phyloP scores from a whole-genome alignment of 2,797 vertebrate genomes.

The Mus caroli region DNA sequence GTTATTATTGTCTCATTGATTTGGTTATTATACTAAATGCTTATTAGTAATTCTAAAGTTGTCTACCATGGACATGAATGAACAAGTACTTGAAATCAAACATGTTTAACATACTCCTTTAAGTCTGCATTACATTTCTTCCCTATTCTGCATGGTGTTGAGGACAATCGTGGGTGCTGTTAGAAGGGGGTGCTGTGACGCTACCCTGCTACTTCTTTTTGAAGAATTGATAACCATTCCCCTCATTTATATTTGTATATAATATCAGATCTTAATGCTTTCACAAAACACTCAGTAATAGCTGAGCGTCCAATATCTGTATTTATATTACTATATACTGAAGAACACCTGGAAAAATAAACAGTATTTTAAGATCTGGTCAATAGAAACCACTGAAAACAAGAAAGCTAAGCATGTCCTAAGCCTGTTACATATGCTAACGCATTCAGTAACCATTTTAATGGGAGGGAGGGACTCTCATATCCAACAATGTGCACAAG shows the following conservation, averaged over 20 bases:
- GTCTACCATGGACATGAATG: not conserved
- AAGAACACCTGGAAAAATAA: not conserved
- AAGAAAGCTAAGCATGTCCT: not conserved
- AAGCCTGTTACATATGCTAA: not conserved
- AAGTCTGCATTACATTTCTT: not conserved
- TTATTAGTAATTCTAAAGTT: constrained; percentile 35
- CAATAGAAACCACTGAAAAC: constrained; percentile 42
- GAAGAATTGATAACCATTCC: not conserved
- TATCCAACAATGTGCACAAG: not conserved
- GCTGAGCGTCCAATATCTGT: constrained; percentile 2
- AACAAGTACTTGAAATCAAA: constrained; percentile 4
- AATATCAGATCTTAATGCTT: not conserved
- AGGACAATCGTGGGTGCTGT: not conserved
- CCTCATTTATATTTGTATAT: not conserved
- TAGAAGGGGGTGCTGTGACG: not conserved
- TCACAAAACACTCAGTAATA: not conserved
- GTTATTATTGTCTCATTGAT: not conserved
- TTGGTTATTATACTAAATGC: not conserved
- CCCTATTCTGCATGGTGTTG: not conserved
- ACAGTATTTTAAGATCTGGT: not conserved
- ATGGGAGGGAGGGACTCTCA: not conserved
- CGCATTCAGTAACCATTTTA: not conserved
- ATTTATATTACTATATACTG: constrained; percentile 5
- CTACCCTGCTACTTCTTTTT: not conserved
- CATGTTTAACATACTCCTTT: not conserved